A percentile compares a stretch with the other conserved stretches of the same genome.
Evolutionary conservation across 2,113 vertebrate genomes (phyloP).

Genomic region (Turdus rufiventris): DNA sequence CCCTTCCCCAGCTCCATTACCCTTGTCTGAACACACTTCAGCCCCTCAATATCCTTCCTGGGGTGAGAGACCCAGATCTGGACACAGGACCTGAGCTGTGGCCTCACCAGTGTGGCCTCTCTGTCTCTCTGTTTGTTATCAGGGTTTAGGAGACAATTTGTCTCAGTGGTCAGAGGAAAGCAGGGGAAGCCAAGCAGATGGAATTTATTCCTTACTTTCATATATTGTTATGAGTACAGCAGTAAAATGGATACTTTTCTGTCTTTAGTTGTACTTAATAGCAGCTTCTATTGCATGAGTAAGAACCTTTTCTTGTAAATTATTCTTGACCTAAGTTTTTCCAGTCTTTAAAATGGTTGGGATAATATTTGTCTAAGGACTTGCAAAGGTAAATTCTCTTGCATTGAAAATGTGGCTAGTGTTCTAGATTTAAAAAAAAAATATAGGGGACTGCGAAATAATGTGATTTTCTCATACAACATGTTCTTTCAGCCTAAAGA

Average conservation of each 20-base stretch:
- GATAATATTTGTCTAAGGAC: not conserved
- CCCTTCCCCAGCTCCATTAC: not conserved
- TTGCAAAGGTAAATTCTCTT: not conserved
- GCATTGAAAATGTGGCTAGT: not conserved
- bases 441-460: not conserved
- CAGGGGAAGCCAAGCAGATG: not conserved
- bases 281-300: not conserved
- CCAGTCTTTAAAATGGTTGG: not conserved
- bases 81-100: not conserved
- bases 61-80: not conserved
- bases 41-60: not conserved
- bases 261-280: not conserved
- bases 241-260: not conserved
- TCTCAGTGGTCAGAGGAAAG: not conserved
- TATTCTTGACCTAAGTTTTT: not conserved
- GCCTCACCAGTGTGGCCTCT: not conserved
- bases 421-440: not conserved
- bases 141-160: not conserved
- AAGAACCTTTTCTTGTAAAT: not conserved
- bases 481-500: not conserved
- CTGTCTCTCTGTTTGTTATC: not conserved
- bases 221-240: not conserved
- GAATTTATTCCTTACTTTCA: not conserved
- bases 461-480: not conserved
- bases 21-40: not conserved